Evolutionary conservation across 2,113 vertebrate species (phyloP), one percentile per base, ranked within the genome.

Genomic region (Mustelus asterias): DNA sequence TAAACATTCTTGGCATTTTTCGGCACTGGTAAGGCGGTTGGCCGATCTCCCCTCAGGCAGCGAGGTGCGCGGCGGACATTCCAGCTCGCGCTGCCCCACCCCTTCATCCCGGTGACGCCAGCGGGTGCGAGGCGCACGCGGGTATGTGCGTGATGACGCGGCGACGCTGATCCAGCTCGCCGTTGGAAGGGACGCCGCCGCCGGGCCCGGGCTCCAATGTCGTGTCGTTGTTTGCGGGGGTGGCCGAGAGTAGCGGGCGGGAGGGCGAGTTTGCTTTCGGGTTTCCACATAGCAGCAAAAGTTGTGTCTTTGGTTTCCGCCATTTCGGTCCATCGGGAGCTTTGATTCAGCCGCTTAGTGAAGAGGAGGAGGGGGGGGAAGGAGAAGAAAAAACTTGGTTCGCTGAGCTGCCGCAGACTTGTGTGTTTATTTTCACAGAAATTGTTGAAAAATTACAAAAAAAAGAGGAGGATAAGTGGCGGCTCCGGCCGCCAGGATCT

Each of bases 161-260:
- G 37, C 1, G 41, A 69, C 41, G 94, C 3, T 10, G 20, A 76
- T 69, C 18, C 11, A 8, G 94, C 69, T 29, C 48, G 94, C 69
- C 93, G 89, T 65, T 67, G 89, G 89, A 93, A 93, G 60, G 60
- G 88, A 33, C 54, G 88, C 41, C 3, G 67, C 41, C 24, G 37
- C 41, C 93, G 22, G n/a, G 60, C 65, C 5, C 41, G 22, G 41
- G 93, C 93, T 70, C 14, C 41, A 3, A 3, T 69, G 18, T 94
- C 63, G 58, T 70, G 93, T 94, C 93, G 93, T 70, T 70, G 65
- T 94, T 70, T 70, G n/a, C 65, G 65, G 93, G 41, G 65, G 93
- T 11, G 69, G 9, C 67, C n/a, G 63, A 41, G 89, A 33, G 48
- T 58, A 20, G 29, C 29, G 54, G 1, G 54, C 93, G 65, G 24